Base-by-base conservation (phyloP, 2,888 invertebrate genomes). In the Temnothorax rugatulus region DNA sequence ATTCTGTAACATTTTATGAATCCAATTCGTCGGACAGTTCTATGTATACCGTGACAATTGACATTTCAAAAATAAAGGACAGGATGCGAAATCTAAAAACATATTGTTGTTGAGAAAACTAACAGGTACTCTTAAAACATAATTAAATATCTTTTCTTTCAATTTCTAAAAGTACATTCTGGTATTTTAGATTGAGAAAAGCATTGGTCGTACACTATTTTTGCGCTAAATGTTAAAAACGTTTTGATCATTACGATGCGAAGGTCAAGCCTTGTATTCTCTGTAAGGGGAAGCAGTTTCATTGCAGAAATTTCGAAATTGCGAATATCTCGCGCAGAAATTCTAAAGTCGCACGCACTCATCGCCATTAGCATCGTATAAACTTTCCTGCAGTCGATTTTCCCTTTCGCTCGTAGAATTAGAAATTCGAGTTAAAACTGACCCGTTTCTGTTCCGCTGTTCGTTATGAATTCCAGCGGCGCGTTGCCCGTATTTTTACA, bases 391-490 rank as follows among this genome's bases (percentile, higher is more conserved):
- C 75, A 84, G 52, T 75, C 83, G 90, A 88, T 90, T 91, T 90
- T 91, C 86, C 90, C 90, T 90, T 90, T 91, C 89, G 87, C 92
- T 84, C 74, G 84, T 63, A 69, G 87, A 90, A 91, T 91, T 92
- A 91, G 91, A 91, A 91, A 91, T 91, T 91, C 85, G 85, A 89
- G 64, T 86, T 83, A 77, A 88, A 86, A 75, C 38, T 74, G 87
- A 63, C 83, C 64, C 87, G 90, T 61, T 86, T 88, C 85, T 82
- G 83, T 84, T 86, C 85, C 85, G 83, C 61, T 52, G 59, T 69
- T 91, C 90, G 85, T 91, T 88, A 84, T 25, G 87, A 74, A 91
- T 91, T 90, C 91, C 59, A 66, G 64, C 74, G 54, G 61, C 74
- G 85, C 83, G 63, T 81, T 77, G 82, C 21, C 87, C 71, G 86